phyloP scores from a whole-genome alignment of 2,113 vertebrate genomes.

The Glareola pratincola region DNA sequence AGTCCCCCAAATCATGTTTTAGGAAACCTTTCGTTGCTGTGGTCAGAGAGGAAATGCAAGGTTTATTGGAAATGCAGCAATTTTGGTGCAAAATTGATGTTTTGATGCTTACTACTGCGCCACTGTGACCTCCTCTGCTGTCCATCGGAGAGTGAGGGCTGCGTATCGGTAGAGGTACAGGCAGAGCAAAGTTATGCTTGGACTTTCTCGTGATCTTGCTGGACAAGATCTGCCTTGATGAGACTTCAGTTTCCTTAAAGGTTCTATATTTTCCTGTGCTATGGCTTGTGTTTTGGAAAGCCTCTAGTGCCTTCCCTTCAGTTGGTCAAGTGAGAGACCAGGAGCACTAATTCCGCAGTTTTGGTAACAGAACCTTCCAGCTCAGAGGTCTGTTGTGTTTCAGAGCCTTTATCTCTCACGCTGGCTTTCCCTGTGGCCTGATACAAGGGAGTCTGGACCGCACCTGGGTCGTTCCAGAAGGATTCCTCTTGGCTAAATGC shows the following conservation, averaged over 20 bases:
- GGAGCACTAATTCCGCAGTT: neutral
- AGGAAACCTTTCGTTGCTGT: neutral
- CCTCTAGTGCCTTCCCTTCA: neutral
- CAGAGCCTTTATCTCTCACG: neutral
- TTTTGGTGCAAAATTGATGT: neutral
- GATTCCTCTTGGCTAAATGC: neutral
- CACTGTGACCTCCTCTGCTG: neutral
- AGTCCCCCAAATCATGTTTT: constrained; percentile 12
- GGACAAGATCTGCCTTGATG: neutral
- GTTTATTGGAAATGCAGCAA: neutral
- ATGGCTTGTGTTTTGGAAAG: neutral
- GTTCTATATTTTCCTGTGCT: neutral
- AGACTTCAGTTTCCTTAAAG: neutral
- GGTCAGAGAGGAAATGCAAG: neutral
- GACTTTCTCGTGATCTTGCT: neutral
- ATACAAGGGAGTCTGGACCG: neutral
- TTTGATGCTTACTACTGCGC: neutral
- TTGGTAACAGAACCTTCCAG: neutral
- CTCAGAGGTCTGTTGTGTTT: neutral
- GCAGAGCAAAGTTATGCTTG: neutral
- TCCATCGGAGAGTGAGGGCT: neutral
- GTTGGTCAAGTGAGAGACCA: neutral
- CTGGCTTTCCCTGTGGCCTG: neutral
- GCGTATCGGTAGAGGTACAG: neutral
- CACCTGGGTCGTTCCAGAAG: neutral